Evolutionary conservation across 2,113 vertebrate species (phyloP).

Genomic region (Larimichthys crocea): DNA sequence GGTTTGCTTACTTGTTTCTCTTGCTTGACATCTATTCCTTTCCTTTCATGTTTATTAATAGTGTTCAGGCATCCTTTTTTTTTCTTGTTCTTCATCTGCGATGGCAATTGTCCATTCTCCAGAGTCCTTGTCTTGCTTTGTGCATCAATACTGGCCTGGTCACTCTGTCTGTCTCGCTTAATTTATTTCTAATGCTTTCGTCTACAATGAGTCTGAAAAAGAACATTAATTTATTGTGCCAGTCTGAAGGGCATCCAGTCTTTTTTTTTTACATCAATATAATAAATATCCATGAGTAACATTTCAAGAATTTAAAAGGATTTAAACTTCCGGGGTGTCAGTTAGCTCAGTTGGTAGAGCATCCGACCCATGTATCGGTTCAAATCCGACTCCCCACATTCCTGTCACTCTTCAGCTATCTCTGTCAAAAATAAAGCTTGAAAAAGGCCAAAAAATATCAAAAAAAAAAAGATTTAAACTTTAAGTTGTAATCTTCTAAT

Average conservation of each 20-base stretch:
- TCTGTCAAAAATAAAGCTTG: too few species aligned
- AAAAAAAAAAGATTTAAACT: slow-evolving; percentile 35
- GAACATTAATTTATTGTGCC: slow-evolving; percentile 34
- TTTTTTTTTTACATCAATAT: slow-evolving; percentile 11
- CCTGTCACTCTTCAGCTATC: too few species aligned
- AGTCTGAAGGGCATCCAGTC: slow-evolving; percentile 45
- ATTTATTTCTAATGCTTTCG: slow-evolving; percentile 54
- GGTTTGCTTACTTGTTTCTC: neutral
- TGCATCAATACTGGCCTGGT: slow-evolving; percentile 36
- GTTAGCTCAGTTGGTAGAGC: too few species aligned
- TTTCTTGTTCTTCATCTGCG: neutral
- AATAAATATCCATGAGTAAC: slow-evolving; percentile 35
- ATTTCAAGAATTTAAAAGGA: slow-evolving; percentile 34
- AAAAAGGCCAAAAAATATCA: slow-evolving; percentile 14
- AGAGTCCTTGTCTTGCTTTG: slow-evolving; percentile 38
- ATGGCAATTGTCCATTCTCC: slow-evolving; percentile 33
- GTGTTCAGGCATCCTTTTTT: neutral
- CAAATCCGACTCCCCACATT: too few species aligned
- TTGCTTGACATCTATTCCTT: neutral
- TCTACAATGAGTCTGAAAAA: slow-evolving; percentile 41
- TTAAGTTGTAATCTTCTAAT: slow-evolving; percentile 35
- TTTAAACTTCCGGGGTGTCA: too few species aligned
- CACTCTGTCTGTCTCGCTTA: slow-evolving; percentile 33
- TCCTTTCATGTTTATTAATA: neutral
- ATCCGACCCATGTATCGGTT: too few species aligned